Conservation (phyloP, 2,888 invertebrate genomes). For the Lepidochitona cinerea region DNA sequence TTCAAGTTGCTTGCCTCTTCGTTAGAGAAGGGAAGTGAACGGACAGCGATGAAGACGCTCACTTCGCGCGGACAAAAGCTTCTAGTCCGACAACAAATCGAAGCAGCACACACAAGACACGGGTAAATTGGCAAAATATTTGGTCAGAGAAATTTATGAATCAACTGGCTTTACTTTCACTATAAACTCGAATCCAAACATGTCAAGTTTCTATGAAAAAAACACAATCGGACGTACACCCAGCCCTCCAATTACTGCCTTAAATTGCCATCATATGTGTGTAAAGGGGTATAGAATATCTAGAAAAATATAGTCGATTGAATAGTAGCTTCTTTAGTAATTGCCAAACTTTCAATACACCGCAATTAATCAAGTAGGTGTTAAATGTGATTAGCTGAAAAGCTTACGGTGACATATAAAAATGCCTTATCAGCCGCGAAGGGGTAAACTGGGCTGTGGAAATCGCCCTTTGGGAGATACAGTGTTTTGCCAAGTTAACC, state of each 20-base stretch:
- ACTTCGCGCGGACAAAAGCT: neutral
- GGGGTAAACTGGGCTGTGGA: too few species aligned
- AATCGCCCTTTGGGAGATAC: too few species aligned
- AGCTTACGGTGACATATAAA: too few species aligned
- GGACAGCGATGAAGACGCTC: neutral
- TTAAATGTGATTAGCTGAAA: too few species aligned
- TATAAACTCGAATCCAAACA: constrained; percentile 1
- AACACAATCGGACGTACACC: neutral
- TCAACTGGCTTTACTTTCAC: neutral
- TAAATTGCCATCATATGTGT: neutral
- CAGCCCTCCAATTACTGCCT: neutral
- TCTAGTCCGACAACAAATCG: neutral
- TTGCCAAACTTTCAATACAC: too few species aligned
- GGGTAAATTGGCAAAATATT: constrained; percentile 8
- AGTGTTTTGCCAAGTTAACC: too few species aligned
- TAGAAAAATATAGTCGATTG: too few species aligned
- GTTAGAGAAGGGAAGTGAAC: constrained; percentile 7
- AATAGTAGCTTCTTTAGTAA: too few species aligned
- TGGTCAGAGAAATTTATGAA: constrained; percentile 1
- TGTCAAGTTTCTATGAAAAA: neutral
- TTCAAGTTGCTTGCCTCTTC: constrained; percentile 1
- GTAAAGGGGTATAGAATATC: neutral
- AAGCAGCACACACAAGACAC: constrained; percentile 4
- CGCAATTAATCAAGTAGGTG: too few species aligned
- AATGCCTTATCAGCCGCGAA: too few species aligned